Percentiles rank a stretch among this genome's conserved stretches.
phyloP scores from a whole-genome alignment of 1,140 invertebrate species.

The Calycopis cecrops region DNA sequence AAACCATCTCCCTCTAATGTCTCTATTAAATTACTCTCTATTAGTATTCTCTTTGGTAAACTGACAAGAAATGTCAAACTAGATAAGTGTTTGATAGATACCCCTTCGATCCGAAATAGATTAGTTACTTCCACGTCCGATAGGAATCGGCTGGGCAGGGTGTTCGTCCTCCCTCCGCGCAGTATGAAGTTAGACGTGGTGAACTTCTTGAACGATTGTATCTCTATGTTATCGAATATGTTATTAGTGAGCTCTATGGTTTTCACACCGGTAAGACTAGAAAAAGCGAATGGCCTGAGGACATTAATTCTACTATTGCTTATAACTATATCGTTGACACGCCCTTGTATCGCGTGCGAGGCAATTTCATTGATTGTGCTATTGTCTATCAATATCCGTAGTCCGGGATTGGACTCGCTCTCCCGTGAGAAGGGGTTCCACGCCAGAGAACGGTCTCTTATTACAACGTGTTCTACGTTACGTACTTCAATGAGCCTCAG shows the following conservation, averaged over 20 bases:
- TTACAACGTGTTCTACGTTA: constrained; percentile 44
- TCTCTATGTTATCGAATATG: constrained; percentile 77
- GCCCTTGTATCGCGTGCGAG: constrained; percentile 81
- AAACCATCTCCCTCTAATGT: constrained; percentile 80
- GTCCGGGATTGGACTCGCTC: constrained; percentile 51
- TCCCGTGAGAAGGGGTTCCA: constrained; percentile 53
- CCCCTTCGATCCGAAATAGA: constrained; percentile 79
- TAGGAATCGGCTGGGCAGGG: constrained; percentile 81
- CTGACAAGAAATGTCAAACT: constrained; percentile 79
- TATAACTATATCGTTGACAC: constrained; percentile 81
- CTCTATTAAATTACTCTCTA: constrained; percentile 78
- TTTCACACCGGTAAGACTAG: constrained; percentile 77
- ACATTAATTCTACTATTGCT: constrained; percentile 77
- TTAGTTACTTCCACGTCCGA: constrained; percentile 83
- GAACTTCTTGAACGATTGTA: constrained; percentile 87
- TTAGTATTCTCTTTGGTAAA: constrained; percentile 75
- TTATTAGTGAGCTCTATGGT: constrained; percentile 75
- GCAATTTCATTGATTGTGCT: constrained; percentile 77
- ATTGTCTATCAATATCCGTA: constrained; percentile 54
- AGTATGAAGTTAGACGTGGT: constrained; percentile 79
- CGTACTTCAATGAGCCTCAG: constrained; percentile 51
- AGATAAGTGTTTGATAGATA: constrained; percentile 75
- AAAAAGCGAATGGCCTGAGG: constrained; percentile 83
- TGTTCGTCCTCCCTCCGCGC: constrained; percentile 59
- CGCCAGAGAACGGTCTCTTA: constrained; percentile 51